Base-by-base conservation (phyloP, 2,888 invertebrate genomes). In the Phasia obesa region DNA sequence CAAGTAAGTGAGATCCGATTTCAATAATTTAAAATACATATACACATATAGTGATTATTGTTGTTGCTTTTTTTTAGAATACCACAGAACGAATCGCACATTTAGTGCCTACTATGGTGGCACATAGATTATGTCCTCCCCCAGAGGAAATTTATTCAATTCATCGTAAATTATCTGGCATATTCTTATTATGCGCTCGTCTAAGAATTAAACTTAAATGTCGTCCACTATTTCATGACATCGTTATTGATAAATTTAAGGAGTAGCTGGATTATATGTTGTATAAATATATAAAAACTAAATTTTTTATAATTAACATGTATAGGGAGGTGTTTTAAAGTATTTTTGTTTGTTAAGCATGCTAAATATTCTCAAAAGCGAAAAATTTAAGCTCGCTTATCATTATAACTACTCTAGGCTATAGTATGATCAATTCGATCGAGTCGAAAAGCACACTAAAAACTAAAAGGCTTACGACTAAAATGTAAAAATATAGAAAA, bases 141-240 rank as follows among this genome's bases (percentile, higher is more conserved):
- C 99, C 99, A 0, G 99, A 99, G 91, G 99, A 99, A 92, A 97
- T 98, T 86, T 99, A 99, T 92, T 99, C 99, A 0, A 93, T 99
- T 21, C 99, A 99, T 90, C 93, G 99, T 78, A 99, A 99, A 92
- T 93, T 99, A 59, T 97, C 99, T 0, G 99, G 99, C 0, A 95
- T 98, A 15, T 99, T 99, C 91, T 92, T 99, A 25, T 92, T 99
- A 0, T 98, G 98, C 89, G 94, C 97, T 0, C 98, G 97, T 88
- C 93, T 99, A 67, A 94, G 95, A 87, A 95, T 97, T 0, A 94
- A 94, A 87, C 93, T 99, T 87, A 94, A 95, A 87, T 98, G 98
- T 88, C 93, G 95, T 35, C 93, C 94, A n/a, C 94, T 97, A 92
- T 98, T 98, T 92, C 93, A 95, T 31, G 94, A 96, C 11, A 94